A percentile compares a stretch with the other conserved stretches of the same genome.
Evolutionary conservation across 2,888 invertebrate species (phyloP).

Genomic region (Ecdyonurus torrentis): DNA sequence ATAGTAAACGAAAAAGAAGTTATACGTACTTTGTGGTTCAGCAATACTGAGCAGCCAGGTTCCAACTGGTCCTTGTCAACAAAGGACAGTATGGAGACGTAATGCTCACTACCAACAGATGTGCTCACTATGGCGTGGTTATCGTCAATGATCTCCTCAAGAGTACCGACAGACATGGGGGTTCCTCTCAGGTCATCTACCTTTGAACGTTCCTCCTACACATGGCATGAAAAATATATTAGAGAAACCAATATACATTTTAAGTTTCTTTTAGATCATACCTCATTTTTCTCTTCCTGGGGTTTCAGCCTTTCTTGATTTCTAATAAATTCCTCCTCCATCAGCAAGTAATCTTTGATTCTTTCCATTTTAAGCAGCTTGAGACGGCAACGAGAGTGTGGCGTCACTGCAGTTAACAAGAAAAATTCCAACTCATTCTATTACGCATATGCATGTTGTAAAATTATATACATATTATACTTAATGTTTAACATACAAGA

Average conservation of each 20-base stretch:
- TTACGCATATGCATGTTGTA: too few relatives aligned
- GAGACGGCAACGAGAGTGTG: constrained; percentile 90
- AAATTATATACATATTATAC: too few relatives aligned
- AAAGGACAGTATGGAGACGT: constrained; percentile 96
- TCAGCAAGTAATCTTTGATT: constrained; percentile 94
- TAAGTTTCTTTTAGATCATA: constrained; percentile 10
- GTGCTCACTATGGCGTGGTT: constrained; percentile 99
- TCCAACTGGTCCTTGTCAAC: constrained; percentile 99
- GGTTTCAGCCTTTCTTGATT: constrained; percentile 97
- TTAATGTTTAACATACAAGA: too few relatives aligned
- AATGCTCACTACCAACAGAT: constrained; percentile 97
- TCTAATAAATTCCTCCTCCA: constrained; percentile 98
- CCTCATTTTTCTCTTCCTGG: constrained; percentile 97
- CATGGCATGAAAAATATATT: constrained; percentile 11
- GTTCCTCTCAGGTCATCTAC: constrained; percentile 97
- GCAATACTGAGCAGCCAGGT: constrained; percentile 93
- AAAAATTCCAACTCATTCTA: too few relatives aligned
- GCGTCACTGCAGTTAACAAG: constrained; percentile 50
- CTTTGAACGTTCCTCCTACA: constrained; percentile 80
- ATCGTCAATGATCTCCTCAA: constrained; percentile 99
- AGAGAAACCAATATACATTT: background rate
- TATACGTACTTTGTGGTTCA: constrained; percentile 96
- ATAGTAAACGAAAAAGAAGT: too few relatives aligned
- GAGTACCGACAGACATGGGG: constrained; percentile 98
- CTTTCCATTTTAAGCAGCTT: constrained; percentile 90